phyloP scores from a whole-genome alignment of 1,140 invertebrate genomes.

The Drosophila funebris region DNA sequence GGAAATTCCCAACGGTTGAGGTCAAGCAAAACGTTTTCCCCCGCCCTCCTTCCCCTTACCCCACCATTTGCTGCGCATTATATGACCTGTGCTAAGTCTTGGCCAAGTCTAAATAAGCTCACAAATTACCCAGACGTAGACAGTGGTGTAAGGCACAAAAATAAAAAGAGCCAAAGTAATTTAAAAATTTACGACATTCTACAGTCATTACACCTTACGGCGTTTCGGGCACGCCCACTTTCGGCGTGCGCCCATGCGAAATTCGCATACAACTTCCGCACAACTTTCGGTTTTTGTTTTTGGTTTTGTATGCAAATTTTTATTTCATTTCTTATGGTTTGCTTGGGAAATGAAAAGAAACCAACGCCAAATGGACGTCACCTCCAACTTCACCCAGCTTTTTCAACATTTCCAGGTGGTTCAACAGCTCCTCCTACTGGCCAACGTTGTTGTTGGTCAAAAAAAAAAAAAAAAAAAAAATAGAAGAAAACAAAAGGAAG shows the following conservation, averaged over 20 bases:
- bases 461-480: conserved; percentile 36
- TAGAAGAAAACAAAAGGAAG: too few relatives aligned
- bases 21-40: too few relatives aligned
- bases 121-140: conserved; percentile 68
- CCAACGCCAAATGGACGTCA: conserved; percentile 30
- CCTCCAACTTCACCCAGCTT: neutral
- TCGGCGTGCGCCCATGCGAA: conserved; percentile 66
- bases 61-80: neutral
- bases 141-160: conserved; percentile 25
- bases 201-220: conserved; percentile 78
- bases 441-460: conserved; percentile 44
- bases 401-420: neutral
- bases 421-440: neutral
- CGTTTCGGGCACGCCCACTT: conserved; percentile 51
- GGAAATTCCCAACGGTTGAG: conserved; percentile 60
- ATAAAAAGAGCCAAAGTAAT: conserved; percentile 65
- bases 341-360: conserved; percentile 41
- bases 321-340: conserved; percentile 42
- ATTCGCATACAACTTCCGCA: conserved; percentile 73
- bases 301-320: conserved; percentile 73
- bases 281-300: conserved; percentile 39
- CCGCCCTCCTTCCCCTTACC: neutral
- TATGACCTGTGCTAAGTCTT: neutral
- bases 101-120: conserved; percentile 19
- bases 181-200: conserved; percentile 80